Evolutionary conservation across 2,888 invertebrate species (phyloP).

Genomic region (Apamea anceps): DNA sequence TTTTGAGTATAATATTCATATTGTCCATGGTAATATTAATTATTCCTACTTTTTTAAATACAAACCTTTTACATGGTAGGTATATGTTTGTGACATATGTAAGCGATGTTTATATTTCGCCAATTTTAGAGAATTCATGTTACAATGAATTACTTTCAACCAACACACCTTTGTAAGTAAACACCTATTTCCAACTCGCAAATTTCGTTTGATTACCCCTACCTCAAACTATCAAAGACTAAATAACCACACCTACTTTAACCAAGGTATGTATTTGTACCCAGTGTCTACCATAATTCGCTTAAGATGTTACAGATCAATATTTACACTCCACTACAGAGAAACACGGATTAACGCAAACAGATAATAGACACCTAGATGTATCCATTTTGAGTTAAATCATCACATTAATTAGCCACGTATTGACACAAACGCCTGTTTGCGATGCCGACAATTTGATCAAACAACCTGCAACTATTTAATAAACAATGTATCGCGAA

Average conservation of each 20-base stretch:
- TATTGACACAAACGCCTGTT: constrained; percentile 85
- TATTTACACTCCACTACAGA: constrained; percentile 70
- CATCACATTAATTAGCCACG: constrained; percentile 87
- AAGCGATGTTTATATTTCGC: background rate
- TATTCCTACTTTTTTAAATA: background rate
- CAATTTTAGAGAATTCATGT: constrained; percentile 3
- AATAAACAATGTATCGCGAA: constrained; percentile 74
- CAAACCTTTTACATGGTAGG: background rate
- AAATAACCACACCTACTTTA: constrained; percentile 49
- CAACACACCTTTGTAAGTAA: constrained; percentile 38
- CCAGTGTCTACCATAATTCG: constrained; percentile 49
- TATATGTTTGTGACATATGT: background rate
- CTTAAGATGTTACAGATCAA: constrained; percentile 64
- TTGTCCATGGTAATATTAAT: background rate
- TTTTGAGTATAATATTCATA: background rate
- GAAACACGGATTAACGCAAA: constrained; percentile 75
- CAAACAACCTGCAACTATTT: constrained; percentile 83
- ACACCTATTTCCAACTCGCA: constrained; percentile 27
- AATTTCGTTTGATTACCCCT: constrained; percentile 47
- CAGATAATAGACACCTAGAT: constrained; percentile 83
- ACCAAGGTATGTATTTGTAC: constrained; percentile 37
- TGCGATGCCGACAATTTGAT: constrained; percentile 85
- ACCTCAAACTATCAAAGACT: constrained; percentile 37
- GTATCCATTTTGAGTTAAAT: constrained; percentile 86
- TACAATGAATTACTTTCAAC: constrained; percentile 5